Conservation (phyloP, 2,888 invertebrate species). For the Frankliniella fusca region DNA sequence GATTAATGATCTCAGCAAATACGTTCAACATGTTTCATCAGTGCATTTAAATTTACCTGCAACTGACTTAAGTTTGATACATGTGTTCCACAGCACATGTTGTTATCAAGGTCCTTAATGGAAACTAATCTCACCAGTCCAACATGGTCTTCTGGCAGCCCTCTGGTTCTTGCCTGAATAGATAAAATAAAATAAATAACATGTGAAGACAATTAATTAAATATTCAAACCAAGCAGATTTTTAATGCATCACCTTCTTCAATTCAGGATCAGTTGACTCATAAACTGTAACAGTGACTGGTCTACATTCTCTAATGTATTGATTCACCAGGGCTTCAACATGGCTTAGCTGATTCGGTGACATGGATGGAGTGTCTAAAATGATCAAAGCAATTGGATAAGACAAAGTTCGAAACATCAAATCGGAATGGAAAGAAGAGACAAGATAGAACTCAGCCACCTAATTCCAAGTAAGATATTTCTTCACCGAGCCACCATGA, state of each 20-base stretch:
- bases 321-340: constrained; percentile 65
- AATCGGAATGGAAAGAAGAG: background rate
- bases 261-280: constrained; percentile 59
- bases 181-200: constrained; percentile 32
- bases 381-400: constrained; percentile 29
- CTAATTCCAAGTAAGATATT: constrained; percentile 67
- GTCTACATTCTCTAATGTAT: constrained; percentile 59
- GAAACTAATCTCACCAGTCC: constrained; percentile 71
- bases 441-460: constrained; percentile 41
- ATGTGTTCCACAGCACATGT: constrained; percentile 87
- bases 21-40: background rate
- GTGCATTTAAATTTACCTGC: constrained; percentile 45
- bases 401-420: constrained; percentile 11
- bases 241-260: constrained; percentile 46
- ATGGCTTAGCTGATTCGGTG: constrained; percentile 51
- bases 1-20: too few relatives aligned
- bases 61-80: constrained; percentile 64
- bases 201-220: background rate
- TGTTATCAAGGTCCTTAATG: constrained; percentile 71
- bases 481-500: constrained; percentile 81
- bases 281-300: constrained; percentile 61
- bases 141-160: constrained; percentile 73
- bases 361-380: constrained; percentile 54
- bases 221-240: background rate
- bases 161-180: constrained; percentile 61